A percentile compares a stretch with the other conserved stretches of the same genome.
Conservation (phyloP, 2,888 invertebrate species). For the Apoda limacodes region DNA sequence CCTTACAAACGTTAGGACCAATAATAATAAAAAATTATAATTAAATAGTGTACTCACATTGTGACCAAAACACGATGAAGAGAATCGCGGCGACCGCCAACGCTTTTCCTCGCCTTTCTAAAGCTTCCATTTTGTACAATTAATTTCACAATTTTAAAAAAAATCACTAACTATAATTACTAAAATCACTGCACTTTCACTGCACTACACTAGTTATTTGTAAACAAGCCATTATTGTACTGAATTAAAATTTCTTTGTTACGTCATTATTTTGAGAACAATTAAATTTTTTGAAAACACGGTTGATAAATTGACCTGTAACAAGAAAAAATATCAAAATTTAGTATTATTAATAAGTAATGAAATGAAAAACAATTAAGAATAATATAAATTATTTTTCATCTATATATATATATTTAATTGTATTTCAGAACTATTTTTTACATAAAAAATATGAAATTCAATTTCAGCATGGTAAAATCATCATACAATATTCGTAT, state of each 20-base stretch:
- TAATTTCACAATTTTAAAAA: constrained; percentile 7
- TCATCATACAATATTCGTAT: no score
- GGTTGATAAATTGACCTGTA: no score
- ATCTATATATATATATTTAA: no score
- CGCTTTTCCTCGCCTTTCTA: constrained; percentile 45
- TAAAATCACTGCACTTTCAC: constrained; percentile 12
- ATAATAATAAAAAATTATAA: constrained; percentile 8
- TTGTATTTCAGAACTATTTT: no score
- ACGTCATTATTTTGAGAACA: constrained; percentile 7
- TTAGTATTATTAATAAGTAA: no score
- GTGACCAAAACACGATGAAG: constrained; percentile 45
- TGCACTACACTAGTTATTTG: constrained; percentile 11
- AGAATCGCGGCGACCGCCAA: constrained; percentile 33
- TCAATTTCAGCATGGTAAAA: no score
- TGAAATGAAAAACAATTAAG: no score
- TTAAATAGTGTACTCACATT: constrained; percentile 41
- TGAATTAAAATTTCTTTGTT: background rate
- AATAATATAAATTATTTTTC: no score
- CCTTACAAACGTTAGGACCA: no score
- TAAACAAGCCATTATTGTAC: background rate
- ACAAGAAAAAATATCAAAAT: no score
- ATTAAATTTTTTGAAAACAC: no score
- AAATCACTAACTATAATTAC: constrained; percentile 4
- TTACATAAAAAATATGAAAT: no score
- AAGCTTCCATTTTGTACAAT: constrained; percentile 49